Percentiles rank a stretch among this genome's conserved stretches.
These are phyloP conservation scores for Theonella swinhoei DNA, from an alignment of 37 sponge, comb jelly and placozoan species.

Conservation along the genomic window DNA sequence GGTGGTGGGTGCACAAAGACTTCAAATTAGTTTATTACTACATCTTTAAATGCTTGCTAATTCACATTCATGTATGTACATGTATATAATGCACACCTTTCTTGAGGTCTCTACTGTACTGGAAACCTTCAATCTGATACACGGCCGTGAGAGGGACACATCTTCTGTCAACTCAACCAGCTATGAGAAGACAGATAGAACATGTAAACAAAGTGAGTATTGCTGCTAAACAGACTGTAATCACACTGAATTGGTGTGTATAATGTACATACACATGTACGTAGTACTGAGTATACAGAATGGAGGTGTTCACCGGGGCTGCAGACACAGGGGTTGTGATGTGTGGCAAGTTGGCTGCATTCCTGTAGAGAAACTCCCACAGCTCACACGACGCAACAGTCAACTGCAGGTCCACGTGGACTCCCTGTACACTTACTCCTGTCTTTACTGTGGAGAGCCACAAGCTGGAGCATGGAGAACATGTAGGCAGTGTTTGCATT, in stretches of 20 bases:
- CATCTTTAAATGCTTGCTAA: too few species aligned
- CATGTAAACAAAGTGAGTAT: too few species aligned
- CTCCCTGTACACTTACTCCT: background rate
- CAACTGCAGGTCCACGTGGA: slow-evolving; percentile 21
- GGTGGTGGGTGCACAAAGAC: background rate
- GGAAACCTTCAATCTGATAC: slow-evolving; percentile 35
- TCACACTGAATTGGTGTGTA: too few species aligned
- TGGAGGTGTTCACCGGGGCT: slow-evolving; percentile 24
- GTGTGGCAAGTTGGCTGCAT: slow-evolving; percentile 29
- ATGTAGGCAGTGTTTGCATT: too few species aligned
- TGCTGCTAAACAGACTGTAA: too few species aligned
- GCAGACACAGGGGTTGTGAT: slow-evolving; percentile 63
- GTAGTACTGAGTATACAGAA: too few species aligned
- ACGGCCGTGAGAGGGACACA: slow-evolving; percentile 1
- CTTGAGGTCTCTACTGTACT: background rate
- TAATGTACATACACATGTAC: too few species aligned
- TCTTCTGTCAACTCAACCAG: slow-evolving; percentile 20
- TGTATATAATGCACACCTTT: background rate
- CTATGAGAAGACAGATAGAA: background rate
- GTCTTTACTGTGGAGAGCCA: slow-evolving; percentile 39
- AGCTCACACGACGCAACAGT: slow-evolving; percentile 35
- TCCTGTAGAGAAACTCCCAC: slow-evolving; percentile 63
- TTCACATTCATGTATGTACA: background rate
- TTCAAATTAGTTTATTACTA: too few species aligned
- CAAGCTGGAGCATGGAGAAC: slow-evolving; percentile 31